Evolutionary conservation across 2,888 invertebrate species (phyloP), one percentile per base, ranked within the genome.

Genomic region (Danaus chrysippus): DNA sequence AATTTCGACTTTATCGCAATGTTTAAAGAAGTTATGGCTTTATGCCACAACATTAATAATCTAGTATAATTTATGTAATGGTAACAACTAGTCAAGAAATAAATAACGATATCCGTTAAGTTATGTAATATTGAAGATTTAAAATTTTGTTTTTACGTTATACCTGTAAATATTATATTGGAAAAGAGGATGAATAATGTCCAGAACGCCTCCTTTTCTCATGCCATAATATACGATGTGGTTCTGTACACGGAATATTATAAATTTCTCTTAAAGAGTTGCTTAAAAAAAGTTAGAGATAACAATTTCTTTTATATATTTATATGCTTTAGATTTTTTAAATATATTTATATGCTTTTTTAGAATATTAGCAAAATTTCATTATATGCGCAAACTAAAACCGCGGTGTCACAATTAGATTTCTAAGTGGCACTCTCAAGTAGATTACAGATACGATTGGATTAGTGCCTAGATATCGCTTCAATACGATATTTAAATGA

Each of bases 381-480:
- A 65, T 65, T 65, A 65, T 42, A 57, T 54, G 52, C 42, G 55
- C 55, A 58, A 63, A 56, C 63, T 63, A 55, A 58, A 44, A 55
- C 65, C 42, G 60, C 43, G 57, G 59, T 59, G 49, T 46, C 61
- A 60, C 60, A 61, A 65, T 65, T 61, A 63, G 63, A 63, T 63
- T 63, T 65, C 63, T 58, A 65, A 61, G 55, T 55, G 63, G 63
- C 65, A 56, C 56, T 61, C 55, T 54, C 41, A 56, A 65, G 60
- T 53, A 55, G 63, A 63, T 65, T 65, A 65, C 60, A 63, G 63
- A 65, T 61, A 42, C 63, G 63, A 65, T 65, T 65, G 56, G 60
- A 65, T 65, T 63, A 65, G 58, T 60, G 61, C 61, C 19, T 44
- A 65, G 56, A 58, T 58, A 63, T 53, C 56, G 23, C 53, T 43